Evolutionary conservation across 2,888 invertebrate genomes (phyloP).

Genomic region (Andricus quercusramuli): DNA sequence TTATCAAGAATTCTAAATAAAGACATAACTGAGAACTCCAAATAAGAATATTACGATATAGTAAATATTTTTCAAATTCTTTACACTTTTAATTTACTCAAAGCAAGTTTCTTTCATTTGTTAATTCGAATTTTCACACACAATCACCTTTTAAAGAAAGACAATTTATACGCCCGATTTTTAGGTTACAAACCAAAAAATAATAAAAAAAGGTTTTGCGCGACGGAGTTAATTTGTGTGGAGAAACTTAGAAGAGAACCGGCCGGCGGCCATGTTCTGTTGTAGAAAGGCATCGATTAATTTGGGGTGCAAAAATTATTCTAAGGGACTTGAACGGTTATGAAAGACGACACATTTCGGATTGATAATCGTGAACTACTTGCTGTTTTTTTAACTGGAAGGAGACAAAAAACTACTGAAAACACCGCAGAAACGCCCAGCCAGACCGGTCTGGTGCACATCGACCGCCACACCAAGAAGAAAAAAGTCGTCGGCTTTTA

Average conservation of each 20-base stretch:
- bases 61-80: not conserved
- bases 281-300: slow-evolving; percentile 70
- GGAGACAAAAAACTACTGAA: not conserved
- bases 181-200: not conserved
- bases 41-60: not conserved
- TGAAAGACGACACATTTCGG: not conserved
- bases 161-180: not conserved
- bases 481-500: slow-evolving; percentile 56
- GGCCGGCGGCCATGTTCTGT: slow-evolving; percentile 73
- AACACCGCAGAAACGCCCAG: slow-evolving; percentile 17
- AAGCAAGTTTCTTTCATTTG: not conserved
- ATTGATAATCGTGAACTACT: not conserved
- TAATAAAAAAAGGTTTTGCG: not conserved
- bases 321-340: not conserved
- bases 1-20: no score
- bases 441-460: slow-evolving; percentile 52
- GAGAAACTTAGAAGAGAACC: slow-evolving; percentile 53
- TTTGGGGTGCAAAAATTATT: slow-evolving; percentile 31
- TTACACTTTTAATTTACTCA: not conserved
- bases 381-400: not conserved
- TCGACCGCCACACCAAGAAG: slow-evolving; percentile 24
- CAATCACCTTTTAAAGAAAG: not conserved
- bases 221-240: not conserved
- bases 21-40: no score
- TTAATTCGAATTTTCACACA: not conserved